phyloP scores from a whole-genome alignment of 2,797 vertebrate species.

The Morelia viridis region DNA sequence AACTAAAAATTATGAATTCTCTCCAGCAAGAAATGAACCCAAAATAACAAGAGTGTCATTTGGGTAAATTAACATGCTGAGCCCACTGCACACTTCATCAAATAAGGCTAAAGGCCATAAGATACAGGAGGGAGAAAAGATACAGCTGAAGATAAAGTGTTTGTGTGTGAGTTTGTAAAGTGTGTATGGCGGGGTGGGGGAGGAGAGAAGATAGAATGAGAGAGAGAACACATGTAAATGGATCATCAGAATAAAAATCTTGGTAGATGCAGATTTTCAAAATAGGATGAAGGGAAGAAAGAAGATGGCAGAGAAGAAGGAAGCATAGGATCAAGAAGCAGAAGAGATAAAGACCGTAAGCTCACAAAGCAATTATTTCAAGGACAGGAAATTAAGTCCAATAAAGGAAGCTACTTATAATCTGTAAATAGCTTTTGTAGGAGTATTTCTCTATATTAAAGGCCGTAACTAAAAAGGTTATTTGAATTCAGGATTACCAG shows the following conservation, averaged over 20 bases:
- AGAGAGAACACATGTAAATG: background rate
- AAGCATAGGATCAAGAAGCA: background rate
- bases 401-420: background rate
- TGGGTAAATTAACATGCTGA: background rate
- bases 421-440: background rate
- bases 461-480: background rate
- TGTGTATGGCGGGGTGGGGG: too few relatives aligned
- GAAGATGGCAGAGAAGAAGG: background rate
- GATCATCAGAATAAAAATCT: background rate
- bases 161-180: background rate
- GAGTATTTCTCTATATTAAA: background rate
- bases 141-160: background rate
- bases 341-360: background rate
- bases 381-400: slow-evolving; percentile 11
- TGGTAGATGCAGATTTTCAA: background rate
- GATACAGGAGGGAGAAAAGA: background rate
- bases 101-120: background rate
- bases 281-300: background rate
- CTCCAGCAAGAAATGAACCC: background rate
- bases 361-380: background rate
- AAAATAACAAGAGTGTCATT: background rate
- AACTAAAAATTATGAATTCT: background rate
- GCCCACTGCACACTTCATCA: background rate
- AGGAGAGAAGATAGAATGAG: background rate
- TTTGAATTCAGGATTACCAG: slow-evolving; percentile 22